These are phyloP conservation scores for Diadophis punctatus DNA, from an alignment of 2,113 vertebrate species.

Conservation along the genomic window DNA sequence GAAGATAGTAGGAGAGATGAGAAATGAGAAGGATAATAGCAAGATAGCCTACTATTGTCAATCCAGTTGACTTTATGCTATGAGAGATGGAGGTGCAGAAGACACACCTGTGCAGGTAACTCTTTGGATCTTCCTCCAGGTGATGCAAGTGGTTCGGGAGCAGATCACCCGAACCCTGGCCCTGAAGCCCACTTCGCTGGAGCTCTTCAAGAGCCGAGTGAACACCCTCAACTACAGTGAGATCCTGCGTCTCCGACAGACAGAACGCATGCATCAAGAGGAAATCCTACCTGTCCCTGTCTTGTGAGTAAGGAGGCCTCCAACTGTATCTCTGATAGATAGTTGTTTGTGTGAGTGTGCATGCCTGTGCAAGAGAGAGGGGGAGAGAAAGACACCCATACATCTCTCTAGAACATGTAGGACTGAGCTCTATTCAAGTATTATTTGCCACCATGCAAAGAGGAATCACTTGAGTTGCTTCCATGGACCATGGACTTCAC, in stretches of 20 bases:
- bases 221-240: conserved; percentile 89
- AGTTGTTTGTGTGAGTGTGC: background rate
- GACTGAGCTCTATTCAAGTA: background rate
- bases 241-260: conserved; percentile 93
- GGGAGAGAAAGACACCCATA: no score
- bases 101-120: background rate
- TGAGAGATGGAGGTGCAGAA: background rate
- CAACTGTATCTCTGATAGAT: background rate
- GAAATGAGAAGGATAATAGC: background rate
- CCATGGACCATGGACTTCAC: background rate
- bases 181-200: conserved; percentile 89
- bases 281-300: conserved; percentile 89
- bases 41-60: background rate
- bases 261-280: conserved; percentile 91
- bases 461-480: background rate
- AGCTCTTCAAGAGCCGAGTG: conserved; percentile 93
- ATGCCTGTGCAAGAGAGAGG: background rate
- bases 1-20: background rate
- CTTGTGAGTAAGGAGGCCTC: conserved; percentile 75
- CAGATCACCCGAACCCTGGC: conserved; percentile 91
- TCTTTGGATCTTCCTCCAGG: conserved; percentile 59
- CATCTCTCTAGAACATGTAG: background rate
- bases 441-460: background rate
- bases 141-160: conserved; percentile 97
- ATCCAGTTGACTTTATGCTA: background rate